phyloP scores from a whole-genome alignment of 1,140 invertebrate genomes.

The Phymastichus coffea region DNA sequence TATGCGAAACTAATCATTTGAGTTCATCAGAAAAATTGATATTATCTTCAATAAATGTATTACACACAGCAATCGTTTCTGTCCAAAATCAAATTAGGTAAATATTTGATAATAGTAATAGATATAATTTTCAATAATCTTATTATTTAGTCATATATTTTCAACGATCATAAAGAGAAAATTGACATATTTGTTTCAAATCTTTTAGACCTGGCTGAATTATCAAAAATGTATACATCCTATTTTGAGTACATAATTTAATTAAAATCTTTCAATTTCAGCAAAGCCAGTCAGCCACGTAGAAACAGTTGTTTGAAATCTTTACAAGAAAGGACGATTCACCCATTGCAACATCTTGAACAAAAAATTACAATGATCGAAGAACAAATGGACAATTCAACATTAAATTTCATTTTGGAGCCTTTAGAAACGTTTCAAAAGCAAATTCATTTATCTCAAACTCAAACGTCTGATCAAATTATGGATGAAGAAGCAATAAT shows the following conservation, averaged over 20 bases:
- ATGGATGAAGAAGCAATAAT: constrained; percentile 48
- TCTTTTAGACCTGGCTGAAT: too few species aligned
- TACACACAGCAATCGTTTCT: constrained; percentile 33
- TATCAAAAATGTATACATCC: too few species aligned
- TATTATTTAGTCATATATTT: too few species aligned
- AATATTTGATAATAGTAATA: too few species aligned
- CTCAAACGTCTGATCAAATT: constrained; percentile 34
- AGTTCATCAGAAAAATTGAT: constrained; percentile 2
- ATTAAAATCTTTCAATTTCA: constrained; percentile 26
- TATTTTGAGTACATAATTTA: too few species aligned
- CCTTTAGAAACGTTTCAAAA: constrained; percentile 45
- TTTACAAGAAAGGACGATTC: constrained; percentile 33
- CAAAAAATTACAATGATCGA: constrained; percentile 35
- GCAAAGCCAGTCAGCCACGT: constrained; percentile 38
- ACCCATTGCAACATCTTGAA: constrained; percentile 37
- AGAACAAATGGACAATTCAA: constrained; percentile 31
- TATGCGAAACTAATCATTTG: neutral
- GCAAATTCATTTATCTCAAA: constrained; percentile 41
- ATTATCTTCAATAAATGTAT: neutral
- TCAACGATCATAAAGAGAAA: too few species aligned
- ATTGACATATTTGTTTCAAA: too few species aligned
- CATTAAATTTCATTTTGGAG: constrained; percentile 34
- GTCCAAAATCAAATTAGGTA: constrained; percentile 38
- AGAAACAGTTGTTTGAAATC: constrained; percentile 30
- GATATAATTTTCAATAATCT: too few species aligned